Base-by-base conservation (phyloP, 2,797 vertebrate genomes). In the Cyclura pinguis region DNA sequence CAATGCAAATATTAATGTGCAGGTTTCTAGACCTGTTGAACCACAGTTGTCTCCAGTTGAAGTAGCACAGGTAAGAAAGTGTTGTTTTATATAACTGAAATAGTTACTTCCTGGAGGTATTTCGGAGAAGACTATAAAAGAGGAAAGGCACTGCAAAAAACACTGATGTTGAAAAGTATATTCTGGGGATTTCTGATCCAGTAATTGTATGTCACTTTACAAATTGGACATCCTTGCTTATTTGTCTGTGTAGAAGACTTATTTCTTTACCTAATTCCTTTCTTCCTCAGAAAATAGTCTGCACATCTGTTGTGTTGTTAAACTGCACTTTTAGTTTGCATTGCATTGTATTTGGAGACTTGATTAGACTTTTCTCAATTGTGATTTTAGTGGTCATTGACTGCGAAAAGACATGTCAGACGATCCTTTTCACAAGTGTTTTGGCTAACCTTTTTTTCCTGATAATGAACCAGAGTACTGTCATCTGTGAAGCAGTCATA, bases 21-120 rank as follows among this genome's bases (percentile, higher is more conserved):
- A 92, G 6, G 74, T 88, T 92, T 67, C 77, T 67, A 32, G 12
- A 84, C 5, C 16, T 88, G 2, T 22, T 82, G 91, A 87, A 74
- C 57, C 87, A 14, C 35, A 10, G 20, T 13, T 92, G 50, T 42
- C 88, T 86, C 35, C 82, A 87, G 59, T 89, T 91, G 92, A 5
- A 78, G 91, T 93, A 22, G 80, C 85, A 83, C 91, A 97, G 96
- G 97, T 97, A 96, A 95, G 55, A 92, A 55, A 1, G 52, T 76
- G 47, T 78, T 24, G 14, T 57, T 84, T 83, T 87, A 9, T 4
- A 35, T 4, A 83, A 27, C 27, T 38, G n/a, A 90, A 88, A 8
- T 86, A 38, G 18, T 62, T 62, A 62, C 59, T 62, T 62, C 59
- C 59, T 62, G 59, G 18, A 69, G 13, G 0, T 3, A 1, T 9